Base-by-base conservation (phyloP, 1,140 invertebrate genomes). In the Drosophila micromelanica region DNA sequence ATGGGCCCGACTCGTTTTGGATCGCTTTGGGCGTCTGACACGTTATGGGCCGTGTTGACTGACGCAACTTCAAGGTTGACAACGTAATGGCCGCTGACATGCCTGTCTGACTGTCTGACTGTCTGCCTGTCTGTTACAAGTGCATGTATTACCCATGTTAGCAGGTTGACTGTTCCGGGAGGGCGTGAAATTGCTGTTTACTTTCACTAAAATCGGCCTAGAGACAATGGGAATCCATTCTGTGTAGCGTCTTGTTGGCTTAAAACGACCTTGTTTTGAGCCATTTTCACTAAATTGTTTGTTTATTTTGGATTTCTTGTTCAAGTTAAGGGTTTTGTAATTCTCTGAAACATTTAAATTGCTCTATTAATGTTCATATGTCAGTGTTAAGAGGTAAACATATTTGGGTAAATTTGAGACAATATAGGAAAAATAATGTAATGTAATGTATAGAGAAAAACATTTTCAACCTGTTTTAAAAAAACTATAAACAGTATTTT, bases 191-290 rank as follows among this genome's bases (percentile, higher is more conserved):
- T 71, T 82, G 59, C 49, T 67, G 55, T 60, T 74, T 63, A 75
- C 80, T 90, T 90, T 90, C 75, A 86, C 80, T 71, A 40, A 72
- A 49, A 32, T n/a, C 48, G 3, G 11, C 11, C 35, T 20, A 49
- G 13, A 87, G 72, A 87, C 82, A 87, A 82, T 79, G 82, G 61
- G 27, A 43, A 55, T 79, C 79, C 82, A 89, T 87, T 87, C 84
- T 89, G 63, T 67, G 11, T 5, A 40, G 35, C 43, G 49, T 35
- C 38, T 13, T 13, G 23, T 56, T 46, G 45, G 23, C 54, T 51
- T 5, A 43, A 27, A 32, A 37, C 64, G 81, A 86, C 84, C 82
- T 82, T 86, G 75, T 68, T 78, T 11, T 37, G 40, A 49, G 43
- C 20, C 65, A 23, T 56, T 11, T 51, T 48, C 20, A 30, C 27